Conservation (phyloP, 2,797 vertebrate species). For the Microchirus variegatus region DNA sequence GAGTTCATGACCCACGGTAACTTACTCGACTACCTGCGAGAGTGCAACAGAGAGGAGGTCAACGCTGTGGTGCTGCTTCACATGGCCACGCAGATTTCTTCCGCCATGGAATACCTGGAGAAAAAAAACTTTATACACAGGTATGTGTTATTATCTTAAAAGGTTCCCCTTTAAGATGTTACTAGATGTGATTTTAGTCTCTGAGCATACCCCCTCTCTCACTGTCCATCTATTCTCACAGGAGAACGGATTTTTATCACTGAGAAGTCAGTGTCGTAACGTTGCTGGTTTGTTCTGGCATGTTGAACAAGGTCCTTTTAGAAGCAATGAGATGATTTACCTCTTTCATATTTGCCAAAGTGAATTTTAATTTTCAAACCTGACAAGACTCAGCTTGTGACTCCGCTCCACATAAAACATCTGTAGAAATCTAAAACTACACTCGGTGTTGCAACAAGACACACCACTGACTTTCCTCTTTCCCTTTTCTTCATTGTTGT, state of each 20-base stretch:
- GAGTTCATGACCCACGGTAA: constrained; percentile 99
- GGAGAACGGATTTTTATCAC: constrained; percentile 15
- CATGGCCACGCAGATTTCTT: constrained; percentile 99
- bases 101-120: constrained; percentile 99
- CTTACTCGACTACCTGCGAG: constrained; percentile 94
- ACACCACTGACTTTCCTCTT: background rate
- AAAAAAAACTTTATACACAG: constrained; percentile 99
- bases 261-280: constrained; percentile 40
- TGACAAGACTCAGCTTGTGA: constrained; percentile 52
- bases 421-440: constrained; percentile 17
- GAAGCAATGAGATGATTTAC: constrained; percentile 47
- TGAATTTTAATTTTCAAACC: constrained; percentile 39
- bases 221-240: constrained; percentile 15
- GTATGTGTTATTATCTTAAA: constrained; percentile 60
- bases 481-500: background rate
- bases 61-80: constrained; percentile 96
- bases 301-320: constrained; percentile 29
- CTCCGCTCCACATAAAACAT: constrained; percentile 20
- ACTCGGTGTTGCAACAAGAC: constrained; percentile 23
- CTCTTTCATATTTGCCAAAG: constrained; percentile 35
- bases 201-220: constrained; percentile 10
- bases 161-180: no score
- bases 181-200: no score
- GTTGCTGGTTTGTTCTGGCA: constrained; percentile 54
- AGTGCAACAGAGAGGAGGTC: constrained; percentile 96